phyloP scores from a whole-genome alignment of 2,113 vertebrate genomes.

The Hemibagrus wyckioides region DNA sequence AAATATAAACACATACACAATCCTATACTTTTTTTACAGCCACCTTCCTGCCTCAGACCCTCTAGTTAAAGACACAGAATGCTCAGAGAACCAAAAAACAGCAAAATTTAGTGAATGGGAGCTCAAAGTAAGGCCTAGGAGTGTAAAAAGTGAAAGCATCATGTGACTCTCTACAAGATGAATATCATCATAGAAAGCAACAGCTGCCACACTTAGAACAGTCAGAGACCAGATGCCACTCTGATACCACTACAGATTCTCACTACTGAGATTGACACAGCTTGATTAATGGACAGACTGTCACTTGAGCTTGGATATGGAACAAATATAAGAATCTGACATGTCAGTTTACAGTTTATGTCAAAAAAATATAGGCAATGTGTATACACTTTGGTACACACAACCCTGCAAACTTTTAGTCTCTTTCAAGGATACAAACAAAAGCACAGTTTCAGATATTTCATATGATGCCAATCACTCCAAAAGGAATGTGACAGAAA shows the following conservation, averaged over 20 bases:
- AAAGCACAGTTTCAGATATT: neutral
- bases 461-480: neutral
- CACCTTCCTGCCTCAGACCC: slow-evolving; percentile 7
- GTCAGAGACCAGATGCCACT: slow-evolving; percentile 50
- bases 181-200: slow-evolving; percentile 51
- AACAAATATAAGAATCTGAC: slow-evolving; percentile 17
- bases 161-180: slow-evolving; percentile 46
- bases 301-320: neutral
- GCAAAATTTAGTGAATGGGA: slow-evolving; percentile 17
- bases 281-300: slow-evolving; percentile 9
- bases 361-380: neutral
- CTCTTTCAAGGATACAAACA: neutral
- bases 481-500: slow-evolving; percentile 13
- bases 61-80: neutral
- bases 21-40: neutral
- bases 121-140: slow-evolving; percentile 22
- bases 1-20: neutral
- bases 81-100: slow-evolving; percentile 25
- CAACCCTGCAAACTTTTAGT: neutral
- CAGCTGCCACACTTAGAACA: slow-evolving; percentile 54
- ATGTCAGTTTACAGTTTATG: slow-evolving; percentile 15
- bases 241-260: slow-evolving; percentile 41
- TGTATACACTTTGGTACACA: neutral
- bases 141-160: slow-evolving; percentile 41
- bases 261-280: slow-evolving; percentile 25